phyloP scores from a whole-genome alignment of 92 coral and sea anemone genomes.

The Siderastrea radians region DNA sequence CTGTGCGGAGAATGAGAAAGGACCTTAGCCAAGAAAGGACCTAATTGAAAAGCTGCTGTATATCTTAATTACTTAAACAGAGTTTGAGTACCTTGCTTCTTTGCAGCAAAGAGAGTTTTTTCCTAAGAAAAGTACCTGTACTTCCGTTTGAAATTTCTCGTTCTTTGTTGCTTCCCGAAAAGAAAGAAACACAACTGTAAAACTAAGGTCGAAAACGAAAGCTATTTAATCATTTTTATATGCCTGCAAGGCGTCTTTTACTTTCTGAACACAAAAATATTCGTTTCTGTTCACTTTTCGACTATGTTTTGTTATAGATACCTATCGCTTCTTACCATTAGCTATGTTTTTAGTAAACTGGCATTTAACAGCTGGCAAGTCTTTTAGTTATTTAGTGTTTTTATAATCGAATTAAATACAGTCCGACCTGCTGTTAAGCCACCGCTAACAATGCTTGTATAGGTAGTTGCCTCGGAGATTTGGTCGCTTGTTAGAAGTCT shows the following conservation, averaged over 20 bases:
- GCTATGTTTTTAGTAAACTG: constrained; percentile 21
- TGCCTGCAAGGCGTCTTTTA: constrained; percentile 25
- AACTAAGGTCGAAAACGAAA: neutral
- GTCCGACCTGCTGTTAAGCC: neutral
- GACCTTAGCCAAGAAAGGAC: neutral
- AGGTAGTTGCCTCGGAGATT: neutral
- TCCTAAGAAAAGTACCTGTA: neutral
- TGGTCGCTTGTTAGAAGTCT: no score
- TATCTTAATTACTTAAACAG: constrained; percentile 1
- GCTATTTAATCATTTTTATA: constrained; percentile 7
- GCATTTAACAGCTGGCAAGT: neutral
- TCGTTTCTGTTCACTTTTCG: neutral
- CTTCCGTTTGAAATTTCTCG: neutral
- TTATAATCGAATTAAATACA: neutral
- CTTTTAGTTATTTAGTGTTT: neutral
- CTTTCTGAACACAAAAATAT: constrained; percentile 2
- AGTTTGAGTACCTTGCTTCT: constrained; percentile 5
- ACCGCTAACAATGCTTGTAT: neutral
- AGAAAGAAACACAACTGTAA: neutral
- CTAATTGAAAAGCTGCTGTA: neutral
- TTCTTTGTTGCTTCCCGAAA: neutral
- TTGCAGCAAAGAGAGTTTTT: neutral
- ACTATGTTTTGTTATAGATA: neutral
- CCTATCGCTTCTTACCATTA: constrained; percentile 5
- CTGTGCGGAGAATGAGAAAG: neutral